These are phyloP conservation scores for Ophioninae sp. DNA, from an alignment of 2,888 invertebrate species.

Conservation along the genomic window DNA sequence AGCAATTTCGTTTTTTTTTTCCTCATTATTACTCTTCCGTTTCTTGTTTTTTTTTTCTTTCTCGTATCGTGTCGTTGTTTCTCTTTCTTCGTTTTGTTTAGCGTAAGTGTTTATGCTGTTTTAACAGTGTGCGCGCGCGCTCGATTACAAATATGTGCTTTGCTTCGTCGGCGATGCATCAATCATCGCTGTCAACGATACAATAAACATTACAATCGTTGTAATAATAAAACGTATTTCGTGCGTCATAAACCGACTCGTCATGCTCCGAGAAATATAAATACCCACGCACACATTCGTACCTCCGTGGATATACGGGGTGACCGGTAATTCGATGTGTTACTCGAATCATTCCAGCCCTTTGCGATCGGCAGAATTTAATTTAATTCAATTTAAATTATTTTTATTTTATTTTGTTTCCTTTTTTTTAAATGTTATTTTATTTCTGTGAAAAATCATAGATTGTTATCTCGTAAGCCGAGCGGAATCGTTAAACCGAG, in stretches of 20 bases:
- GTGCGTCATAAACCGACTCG: constrained; percentile 55
- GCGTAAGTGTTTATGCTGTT: constrained; percentile 54
- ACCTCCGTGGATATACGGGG: too few species aligned
- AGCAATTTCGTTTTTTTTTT: constrained; percentile 44
- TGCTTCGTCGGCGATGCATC: constrained; percentile 51
- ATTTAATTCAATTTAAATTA: too few species aligned
- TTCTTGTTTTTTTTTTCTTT: constrained; percentile 39
- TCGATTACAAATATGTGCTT: constrained; percentile 56
- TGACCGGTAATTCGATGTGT: too few species aligned
- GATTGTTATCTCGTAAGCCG: too few species aligned
- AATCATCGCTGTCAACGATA: constrained; percentile 56
- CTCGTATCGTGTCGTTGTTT: constrained; percentile 41
- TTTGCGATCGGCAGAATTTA: too few species aligned
- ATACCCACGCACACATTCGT: neutral
- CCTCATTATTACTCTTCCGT: constrained; percentile 25
- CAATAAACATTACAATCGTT: constrained; percentile 55
- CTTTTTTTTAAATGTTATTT: too few species aligned
- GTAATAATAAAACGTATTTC: constrained; percentile 53
- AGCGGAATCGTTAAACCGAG: too few species aligned
- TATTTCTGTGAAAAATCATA: too few species aligned
- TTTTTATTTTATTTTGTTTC: too few species aligned
- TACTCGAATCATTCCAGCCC: too few species aligned
- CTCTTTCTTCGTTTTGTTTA: constrained; percentile 35
- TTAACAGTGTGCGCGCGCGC: constrained; percentile 43
- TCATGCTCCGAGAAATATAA: constrained; percentile 44